Conservation (phyloP, 1,140 invertebrate species). For the Rhopalosiphum padi region DNA sequence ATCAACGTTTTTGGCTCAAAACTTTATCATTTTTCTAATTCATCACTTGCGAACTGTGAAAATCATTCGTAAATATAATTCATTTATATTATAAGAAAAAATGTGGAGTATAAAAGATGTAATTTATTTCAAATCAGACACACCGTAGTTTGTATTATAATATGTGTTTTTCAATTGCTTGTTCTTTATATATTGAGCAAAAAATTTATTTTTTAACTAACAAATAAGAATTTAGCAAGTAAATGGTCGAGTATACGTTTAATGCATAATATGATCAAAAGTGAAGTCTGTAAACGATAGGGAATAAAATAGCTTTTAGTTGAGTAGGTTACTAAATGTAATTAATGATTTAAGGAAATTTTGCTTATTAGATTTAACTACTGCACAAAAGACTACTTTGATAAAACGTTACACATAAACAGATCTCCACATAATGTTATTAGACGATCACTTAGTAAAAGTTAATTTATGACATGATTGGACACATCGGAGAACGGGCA, state of each 20-base stretch:
- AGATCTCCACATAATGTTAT: not conserved
- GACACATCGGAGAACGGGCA: not conserved
- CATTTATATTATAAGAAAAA: not conserved
- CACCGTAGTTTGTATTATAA: not conserved
- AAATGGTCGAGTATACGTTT: not conserved
- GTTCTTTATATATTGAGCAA: not conserved
- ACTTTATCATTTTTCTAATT: not conserved
- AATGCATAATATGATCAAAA: not conserved
- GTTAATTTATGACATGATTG: not conserved
- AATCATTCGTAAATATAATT: not conserved
- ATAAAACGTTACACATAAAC: not conserved
- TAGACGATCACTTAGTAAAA: not conserved
- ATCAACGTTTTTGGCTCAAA: not conserved
- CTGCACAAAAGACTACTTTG: constrained; percentile 18
- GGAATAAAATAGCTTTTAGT: not conserved
- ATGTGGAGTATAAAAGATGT: not conserved
- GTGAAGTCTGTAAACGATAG: not conserved
- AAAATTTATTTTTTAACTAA: not conserved
- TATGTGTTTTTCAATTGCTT: not conserved
- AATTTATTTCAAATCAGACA: not conserved
- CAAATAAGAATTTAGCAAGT: not conserved
- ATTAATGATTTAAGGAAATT: not conserved
- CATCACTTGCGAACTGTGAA: not conserved
- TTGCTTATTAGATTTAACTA: not conserved
- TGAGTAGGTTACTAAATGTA: not conserved